Percentiles rank a stretch among this genome's conserved stretches.
These are phyloP conservation scores for Spilosoma lubricipeda DNA, from an alignment of 2,888 invertebrate species.

Conservation along the genomic window DNA sequence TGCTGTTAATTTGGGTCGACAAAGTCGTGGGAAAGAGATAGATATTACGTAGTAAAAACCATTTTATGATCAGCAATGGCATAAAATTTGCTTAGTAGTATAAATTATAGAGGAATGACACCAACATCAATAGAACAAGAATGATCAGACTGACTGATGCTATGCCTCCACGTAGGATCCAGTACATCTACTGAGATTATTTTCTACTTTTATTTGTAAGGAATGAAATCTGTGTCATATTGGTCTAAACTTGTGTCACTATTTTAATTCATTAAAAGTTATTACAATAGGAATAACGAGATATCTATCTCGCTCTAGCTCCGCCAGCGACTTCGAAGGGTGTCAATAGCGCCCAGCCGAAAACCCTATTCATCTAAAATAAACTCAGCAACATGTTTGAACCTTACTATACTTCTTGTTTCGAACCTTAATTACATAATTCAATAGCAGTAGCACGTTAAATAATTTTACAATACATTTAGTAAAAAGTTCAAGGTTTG, in stretches of 20 bases:
- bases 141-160: neutral
- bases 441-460: conserved; percentile 28
- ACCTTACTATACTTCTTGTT: neutral
- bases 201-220: neutral
- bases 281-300: no score
- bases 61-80: neutral
- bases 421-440: neutral
- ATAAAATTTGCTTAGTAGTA: neutral
- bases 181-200: neutral
- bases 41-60: neutral
- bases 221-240: no score
- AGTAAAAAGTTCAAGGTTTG: conserved; percentile 69
- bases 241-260: neutral
- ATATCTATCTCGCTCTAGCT: no score
- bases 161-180: no score
- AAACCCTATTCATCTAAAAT: no score
- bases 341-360: no score
- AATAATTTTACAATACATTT: conserved; percentile 52
- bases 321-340: no score
- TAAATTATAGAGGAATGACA: neutral
- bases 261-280: conserved; percentile 13
- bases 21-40: neutral
- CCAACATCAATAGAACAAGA: neutral
- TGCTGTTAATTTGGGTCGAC: neutral
- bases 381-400: neutral